Conservation (phyloP, 2,888 invertebrate species). For the Abrostola tripartita region DNA sequence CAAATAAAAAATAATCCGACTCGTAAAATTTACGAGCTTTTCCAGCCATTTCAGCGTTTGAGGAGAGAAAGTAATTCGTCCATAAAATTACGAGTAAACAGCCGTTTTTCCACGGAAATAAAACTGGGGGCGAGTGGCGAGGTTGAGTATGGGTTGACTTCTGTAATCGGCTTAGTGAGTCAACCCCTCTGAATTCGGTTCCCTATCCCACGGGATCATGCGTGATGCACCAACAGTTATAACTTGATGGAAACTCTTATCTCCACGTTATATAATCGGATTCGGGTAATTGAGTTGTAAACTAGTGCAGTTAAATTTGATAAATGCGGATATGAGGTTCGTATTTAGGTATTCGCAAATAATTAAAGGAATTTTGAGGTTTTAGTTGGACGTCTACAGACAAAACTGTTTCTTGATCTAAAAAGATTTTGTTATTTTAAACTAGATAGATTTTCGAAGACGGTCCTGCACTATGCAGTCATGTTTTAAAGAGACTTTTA, state of each 20-base stretch:
- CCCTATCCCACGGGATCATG: conserved; percentile 70
- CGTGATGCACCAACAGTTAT: conserved; percentile 81
- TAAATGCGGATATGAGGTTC: conserved; percentile 48
- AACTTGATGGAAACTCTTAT: conserved; percentile 86
- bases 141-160: conserved; percentile 75
- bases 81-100: conserved; percentile 87
- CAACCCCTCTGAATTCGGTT: conserved; percentile 73
- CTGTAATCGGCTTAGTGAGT: conserved; percentile 84
- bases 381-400: not conserved
- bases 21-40: conserved; percentile 82
- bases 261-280: conserved; percentile 85
- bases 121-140: conserved; percentile 71
- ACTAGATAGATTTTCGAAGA: no score
- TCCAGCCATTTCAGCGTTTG: conserved; percentile 82
- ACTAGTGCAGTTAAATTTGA: conserved; percentile 60
- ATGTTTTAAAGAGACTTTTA: no score
- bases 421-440: no score
- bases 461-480: no score
- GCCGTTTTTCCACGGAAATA: conserved; percentile 86
- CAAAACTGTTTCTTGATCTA: no score
- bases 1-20: conserved; percentile 80
- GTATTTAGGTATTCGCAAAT: conserved; percentile 14
- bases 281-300: conserved; percentile 86
- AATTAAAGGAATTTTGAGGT: conserved; percentile 3
- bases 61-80: conserved; percentile 85